Evolutionary conservation across 2,888 invertebrate genomes (phyloP).

Genomic region (Anthoptus insignis): DNA sequence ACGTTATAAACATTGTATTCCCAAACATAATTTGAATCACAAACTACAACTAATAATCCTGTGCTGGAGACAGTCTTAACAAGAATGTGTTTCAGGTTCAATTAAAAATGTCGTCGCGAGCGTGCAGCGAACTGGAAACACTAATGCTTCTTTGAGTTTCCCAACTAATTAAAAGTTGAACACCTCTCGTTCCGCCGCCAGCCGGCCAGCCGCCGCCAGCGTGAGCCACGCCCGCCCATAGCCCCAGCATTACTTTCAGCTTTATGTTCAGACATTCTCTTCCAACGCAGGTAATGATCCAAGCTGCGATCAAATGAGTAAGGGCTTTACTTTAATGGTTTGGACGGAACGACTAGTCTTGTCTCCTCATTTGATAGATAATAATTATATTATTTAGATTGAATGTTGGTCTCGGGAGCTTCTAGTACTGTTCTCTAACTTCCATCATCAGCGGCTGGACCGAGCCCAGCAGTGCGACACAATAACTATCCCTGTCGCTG

Average conservation of each 20-base stretch:
- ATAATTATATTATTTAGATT: too few relatives aligned
- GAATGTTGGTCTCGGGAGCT: too few relatives aligned
- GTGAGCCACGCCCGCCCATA: constrained; percentile 55
- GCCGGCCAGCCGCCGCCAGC: constrained; percentile 60
- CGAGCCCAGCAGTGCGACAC: too few relatives aligned
- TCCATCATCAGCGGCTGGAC: too few relatives aligned
- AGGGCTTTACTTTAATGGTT: not conserved
- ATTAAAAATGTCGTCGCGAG: constrained; percentile 61
- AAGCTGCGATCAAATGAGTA: not conserved
- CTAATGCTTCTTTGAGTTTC: constrained; percentile 72
- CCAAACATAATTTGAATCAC: too few relatives aligned
- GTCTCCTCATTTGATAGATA: too few relatives aligned
- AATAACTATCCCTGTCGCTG: too few relatives aligned
- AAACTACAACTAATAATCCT: not conserved
- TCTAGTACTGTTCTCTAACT: too few relatives aligned
- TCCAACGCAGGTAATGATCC: not conserved
- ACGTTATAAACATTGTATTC: too few relatives aligned
- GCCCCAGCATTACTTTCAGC: constrained; percentile 36
- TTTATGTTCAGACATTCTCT: constrained; percentile 6
- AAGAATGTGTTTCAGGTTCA: constrained; percentile 2
- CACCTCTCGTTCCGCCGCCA: constrained; percentile 78
- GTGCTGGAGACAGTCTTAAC: not conserved
- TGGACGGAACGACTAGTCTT: too few relatives aligned
- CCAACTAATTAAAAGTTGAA: constrained; percentile 82
- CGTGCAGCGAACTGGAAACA: constrained; percentile 61